Evolutionary conservation across 2,797 vertebrate species (phyloP).

Genomic region (Ctenochaetus hawaiiensis): DNA sequence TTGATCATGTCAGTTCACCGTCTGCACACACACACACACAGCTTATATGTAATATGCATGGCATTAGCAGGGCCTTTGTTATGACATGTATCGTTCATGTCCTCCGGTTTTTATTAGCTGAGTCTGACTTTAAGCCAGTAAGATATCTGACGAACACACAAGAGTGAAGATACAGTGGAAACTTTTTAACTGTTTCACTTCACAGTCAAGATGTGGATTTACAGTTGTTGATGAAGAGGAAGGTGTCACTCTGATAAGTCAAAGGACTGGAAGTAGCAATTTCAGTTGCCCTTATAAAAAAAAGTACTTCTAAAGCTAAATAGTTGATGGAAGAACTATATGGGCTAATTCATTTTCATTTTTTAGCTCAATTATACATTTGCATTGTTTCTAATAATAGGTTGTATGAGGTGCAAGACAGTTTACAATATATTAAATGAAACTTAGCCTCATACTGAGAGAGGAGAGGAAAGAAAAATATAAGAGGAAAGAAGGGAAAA

Average conservation of each 20-base stretch:
- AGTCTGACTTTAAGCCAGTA: neutral
- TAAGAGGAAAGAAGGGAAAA: neutral
- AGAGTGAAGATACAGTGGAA: neutral
- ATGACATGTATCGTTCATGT: constrained; percentile 18
- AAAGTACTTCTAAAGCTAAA: neutral
- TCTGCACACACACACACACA: constrained; percentile 20
- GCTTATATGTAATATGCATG: neutral
- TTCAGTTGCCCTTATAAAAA: neutral
- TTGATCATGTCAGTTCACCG: constrained; percentile 55
- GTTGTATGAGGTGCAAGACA: neutral
- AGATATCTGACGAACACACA: neutral
- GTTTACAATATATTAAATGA: neutral
- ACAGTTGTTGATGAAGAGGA: neutral
- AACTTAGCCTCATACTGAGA: neutral
- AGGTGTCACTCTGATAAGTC: neutral
- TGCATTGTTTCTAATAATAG: neutral
- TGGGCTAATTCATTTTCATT: neutral
- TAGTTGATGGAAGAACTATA: neutral
- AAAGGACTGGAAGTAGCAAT: neutral
- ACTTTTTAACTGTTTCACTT: neutral
- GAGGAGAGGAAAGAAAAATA: no score
- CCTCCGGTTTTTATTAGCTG: constrained; percentile 1
- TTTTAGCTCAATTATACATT: constrained; percentile 3
- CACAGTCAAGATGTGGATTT: neutral
- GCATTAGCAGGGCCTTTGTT: constrained; percentile 34